Conservation (phyloP, 2,113 vertebrate genomes). For the Rhegmatorhina hoffmannsi region DNA sequence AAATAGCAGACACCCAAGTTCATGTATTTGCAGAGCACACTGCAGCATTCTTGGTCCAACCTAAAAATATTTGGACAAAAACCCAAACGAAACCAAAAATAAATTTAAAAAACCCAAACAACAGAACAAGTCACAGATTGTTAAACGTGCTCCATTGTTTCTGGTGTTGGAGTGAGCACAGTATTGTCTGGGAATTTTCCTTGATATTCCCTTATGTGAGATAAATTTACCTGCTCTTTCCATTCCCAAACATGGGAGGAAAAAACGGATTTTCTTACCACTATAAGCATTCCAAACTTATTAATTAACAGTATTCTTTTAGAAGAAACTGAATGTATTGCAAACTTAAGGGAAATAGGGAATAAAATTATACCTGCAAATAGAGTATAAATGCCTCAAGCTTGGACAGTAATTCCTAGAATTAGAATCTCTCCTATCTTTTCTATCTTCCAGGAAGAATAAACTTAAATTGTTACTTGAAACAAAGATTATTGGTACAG, state of each 20-base stretch:
- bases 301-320: neutral
- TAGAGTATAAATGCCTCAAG: neutral
- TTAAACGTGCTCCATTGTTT: neutral
- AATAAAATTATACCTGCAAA: neutral
- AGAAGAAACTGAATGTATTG: neutral
- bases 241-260: fast-evolving
- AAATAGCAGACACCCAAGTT: neutral
- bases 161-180: neutral
- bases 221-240: neutral
- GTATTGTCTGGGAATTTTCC: neutral
- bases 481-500: neutral
- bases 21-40: neutral
- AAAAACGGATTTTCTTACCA: neutral
- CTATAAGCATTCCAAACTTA: neutral
- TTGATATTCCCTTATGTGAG: neutral
- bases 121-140: fast-evolving
- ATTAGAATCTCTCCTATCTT: neutral
- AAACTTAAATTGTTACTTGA: neutral
- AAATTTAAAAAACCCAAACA: neutral
- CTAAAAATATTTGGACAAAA: neutral
- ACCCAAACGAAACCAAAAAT: neutral
- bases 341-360: neutral
- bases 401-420: neutral
- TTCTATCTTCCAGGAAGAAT: neutral
- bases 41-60: neutral